Evolutionary conservation across 2,797 vertebrate genomes (phyloP).

Genomic region (Graptemys geographica): DNA sequence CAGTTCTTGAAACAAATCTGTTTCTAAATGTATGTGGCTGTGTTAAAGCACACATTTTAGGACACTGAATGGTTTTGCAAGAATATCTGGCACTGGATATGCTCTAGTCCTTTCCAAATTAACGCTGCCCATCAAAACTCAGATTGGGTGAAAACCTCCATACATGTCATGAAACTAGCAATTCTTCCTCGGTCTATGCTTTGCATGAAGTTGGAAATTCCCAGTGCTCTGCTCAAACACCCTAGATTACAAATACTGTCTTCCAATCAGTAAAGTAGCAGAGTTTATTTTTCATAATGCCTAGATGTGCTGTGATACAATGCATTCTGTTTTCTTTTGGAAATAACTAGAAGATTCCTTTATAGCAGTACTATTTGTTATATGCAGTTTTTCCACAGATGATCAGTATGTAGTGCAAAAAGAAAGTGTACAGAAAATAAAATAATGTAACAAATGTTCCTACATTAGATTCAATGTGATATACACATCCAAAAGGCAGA

Average conservation of each 20-base stretch:
- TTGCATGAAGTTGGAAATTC: slow-evolving; percentile 13
- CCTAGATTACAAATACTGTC: neutral
- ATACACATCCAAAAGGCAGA: slow-evolving; percentile 7
- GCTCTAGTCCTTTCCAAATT: neutral
- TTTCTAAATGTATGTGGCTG: neutral
- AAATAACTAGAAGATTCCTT: neutral
- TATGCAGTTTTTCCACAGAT: neutral
- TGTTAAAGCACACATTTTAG: neutral
- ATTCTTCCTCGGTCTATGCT: neutral
- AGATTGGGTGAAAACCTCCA: neutral
- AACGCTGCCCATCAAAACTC: neutral
- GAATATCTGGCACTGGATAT: neutral
- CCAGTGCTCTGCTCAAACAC: neutral
- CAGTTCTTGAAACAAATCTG: neutral
- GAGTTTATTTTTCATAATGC: neutral
- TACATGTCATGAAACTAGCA: neutral
- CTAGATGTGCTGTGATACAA: neutral
- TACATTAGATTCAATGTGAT: neutral
- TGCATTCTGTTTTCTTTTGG: neutral
- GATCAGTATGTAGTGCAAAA: neutral
- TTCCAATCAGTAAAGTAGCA: neutral
- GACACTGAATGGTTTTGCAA: neutral
- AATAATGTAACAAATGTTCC: neutral
- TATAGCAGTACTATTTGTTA: neutral
- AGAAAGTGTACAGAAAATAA: neutral